A percentile compares a stretch with the other conserved stretches of the same genome.
Conservation (phyloP, 2,113 vertebrate genomes). For the Gymnobelideus leadbeateri region DNA sequence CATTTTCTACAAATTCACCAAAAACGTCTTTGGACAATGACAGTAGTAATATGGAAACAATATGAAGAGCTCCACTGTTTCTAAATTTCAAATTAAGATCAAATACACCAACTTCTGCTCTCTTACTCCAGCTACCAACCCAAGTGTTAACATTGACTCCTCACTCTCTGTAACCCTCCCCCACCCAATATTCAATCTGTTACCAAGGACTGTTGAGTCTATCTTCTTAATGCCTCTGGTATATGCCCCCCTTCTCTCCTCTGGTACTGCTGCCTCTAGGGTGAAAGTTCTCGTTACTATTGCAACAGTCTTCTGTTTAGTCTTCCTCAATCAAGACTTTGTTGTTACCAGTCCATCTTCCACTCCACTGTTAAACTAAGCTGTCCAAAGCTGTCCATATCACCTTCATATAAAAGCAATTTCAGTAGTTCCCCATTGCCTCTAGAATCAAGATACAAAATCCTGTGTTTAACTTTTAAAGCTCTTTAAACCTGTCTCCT, state of each 20-base stretch:
- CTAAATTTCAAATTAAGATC: background rate
- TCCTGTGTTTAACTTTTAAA: background rate
- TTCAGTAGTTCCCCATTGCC: background rate
- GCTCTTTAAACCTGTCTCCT: background rate
- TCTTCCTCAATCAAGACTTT: background rate
- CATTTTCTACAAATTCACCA: background rate
- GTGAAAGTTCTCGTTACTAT: background rate
- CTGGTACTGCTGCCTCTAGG: background rate
- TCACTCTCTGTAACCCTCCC: background rate
- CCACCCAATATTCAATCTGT: background rate
- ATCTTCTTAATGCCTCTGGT: background rate
- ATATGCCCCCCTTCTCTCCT: too few relatives aligned
- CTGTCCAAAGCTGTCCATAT: background rate
- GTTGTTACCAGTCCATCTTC: background rate
- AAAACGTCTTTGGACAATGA: background rate
- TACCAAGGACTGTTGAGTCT: background rate
- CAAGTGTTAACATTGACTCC: background rate
- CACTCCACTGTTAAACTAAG: background rate
- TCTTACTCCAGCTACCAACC: background rate
- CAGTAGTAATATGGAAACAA: background rate
- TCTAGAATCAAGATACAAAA: background rate
- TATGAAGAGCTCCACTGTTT: background rate
- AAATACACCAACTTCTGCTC: too few relatives aligned
- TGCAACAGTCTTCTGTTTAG: background rate
- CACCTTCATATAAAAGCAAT: background rate